Conservation (phyloP, 2,113 vertebrate genomes). For the Podarcis cretensis region DNA sequence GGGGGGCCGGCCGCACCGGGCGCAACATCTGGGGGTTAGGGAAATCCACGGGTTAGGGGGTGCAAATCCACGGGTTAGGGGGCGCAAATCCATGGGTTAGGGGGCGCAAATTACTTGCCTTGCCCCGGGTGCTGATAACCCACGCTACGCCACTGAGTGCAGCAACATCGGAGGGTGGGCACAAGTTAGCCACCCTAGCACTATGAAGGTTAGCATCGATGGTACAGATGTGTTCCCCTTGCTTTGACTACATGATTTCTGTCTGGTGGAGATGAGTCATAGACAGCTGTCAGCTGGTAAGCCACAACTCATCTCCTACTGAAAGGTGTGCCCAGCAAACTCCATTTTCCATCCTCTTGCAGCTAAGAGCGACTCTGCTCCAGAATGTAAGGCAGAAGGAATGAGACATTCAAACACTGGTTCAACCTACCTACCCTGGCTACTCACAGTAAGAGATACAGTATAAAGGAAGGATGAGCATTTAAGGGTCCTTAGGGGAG, state of each 20-base stretch:
- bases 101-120: too few relatives aligned
- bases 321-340: background rate
- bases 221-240: background rate
- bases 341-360: background rate
- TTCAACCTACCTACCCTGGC: background rate
- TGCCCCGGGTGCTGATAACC: too few relatives aligned
- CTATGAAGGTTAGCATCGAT: background rate
- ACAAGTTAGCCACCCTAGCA: background rate
- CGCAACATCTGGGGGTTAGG: too few relatives aligned
- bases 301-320: background rate
- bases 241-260: background rate
- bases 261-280: background rate
- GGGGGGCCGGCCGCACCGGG: too few relatives aligned
- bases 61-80: too few relatives aligned
- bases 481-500: background rate
- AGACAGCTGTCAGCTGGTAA: background rate
- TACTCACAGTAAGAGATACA: background rate
- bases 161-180: background rate
- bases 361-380: background rate
- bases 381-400: too few relatives aligned
- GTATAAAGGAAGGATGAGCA: background rate
- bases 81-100: too few relatives aligned
- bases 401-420: background rate
- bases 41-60: too few relatives aligned
- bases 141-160: too few relatives aligned